phyloP scores from a whole-genome alignment of 2,113 vertebrate genomes.

The Sturnira hondurensis region DNA sequence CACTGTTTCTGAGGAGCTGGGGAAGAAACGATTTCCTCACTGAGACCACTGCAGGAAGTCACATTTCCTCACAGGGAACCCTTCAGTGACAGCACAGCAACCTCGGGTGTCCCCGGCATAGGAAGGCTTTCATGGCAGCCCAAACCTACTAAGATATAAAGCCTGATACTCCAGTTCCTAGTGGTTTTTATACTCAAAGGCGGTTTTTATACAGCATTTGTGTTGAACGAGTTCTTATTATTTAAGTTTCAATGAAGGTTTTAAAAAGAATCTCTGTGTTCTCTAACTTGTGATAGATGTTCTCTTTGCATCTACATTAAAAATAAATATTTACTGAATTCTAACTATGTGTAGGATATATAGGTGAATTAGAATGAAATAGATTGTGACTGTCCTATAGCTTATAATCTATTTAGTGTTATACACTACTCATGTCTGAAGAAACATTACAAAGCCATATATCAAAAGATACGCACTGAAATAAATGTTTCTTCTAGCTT shows the following conservation, averaged over 20 bases:
- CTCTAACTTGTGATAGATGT: not conserved
- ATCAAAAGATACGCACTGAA: not conserved
- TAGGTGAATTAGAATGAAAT: not conserved
- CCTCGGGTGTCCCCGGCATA: not conserved
- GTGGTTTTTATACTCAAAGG: not conserved
- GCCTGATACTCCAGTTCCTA: not conserved
- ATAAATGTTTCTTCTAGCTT: not conserved
- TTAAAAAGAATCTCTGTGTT: not conserved
- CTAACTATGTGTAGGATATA: not conserved
- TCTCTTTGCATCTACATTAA: not conserved
- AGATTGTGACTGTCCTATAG: not conserved
- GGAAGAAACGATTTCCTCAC: not conserved
- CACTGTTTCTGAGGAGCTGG: not conserved
- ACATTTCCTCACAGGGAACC: not conserved
- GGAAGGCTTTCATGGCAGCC: not conserved
- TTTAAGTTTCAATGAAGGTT: not conserved
- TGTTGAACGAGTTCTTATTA: not conserved
- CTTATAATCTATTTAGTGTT: not conserved
- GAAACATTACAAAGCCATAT: not conserved
- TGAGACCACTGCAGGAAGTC: not conserved
- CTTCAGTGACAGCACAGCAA: not conserved
- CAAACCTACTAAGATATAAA: not conserved
- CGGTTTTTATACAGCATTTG: not conserved
- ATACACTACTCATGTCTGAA: not conserved
- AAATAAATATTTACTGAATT: slow-evolving; percentile 12